Base-by-base conservation (phyloP, 1,140 invertebrate species). In the Bombus sylvicola region DNA sequence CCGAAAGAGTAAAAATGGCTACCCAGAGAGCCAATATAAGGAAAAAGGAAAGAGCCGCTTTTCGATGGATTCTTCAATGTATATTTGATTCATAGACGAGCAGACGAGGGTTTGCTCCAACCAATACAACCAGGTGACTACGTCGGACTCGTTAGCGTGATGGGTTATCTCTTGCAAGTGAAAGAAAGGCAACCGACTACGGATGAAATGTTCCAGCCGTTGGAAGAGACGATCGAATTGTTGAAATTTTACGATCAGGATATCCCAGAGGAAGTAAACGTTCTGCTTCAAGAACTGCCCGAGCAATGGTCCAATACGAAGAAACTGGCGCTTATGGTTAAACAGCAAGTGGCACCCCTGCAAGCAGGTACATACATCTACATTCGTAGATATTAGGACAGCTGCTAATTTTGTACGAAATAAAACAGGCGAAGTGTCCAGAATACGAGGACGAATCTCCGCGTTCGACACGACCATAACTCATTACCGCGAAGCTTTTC, bases 251-350 rank as follows among this genome's bases (percentile, higher is more conserved):
- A 98, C 91, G 98, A 98, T 90, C 98, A 98, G 96, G 98, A 98
- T 92, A 97, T 98, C 90, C 97, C 98, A 15, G 98, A 98, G 95
- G 97, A 98, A 96, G 97, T 98, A 3, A 98, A 98, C 93, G 97
- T 98, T 18, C 95, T 98, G 74, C 94, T 98, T 62, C 95, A 98
- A 97, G 98, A 99, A 95, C 94, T 99, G 82, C 99, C 99, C 37
- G 98, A 99, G 93, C 98, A 98, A 94, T 99, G 99, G 99, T 97
- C 97, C 79, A 98, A 98, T 87, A 98, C 98, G 4, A 99, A 99
- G 95, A 99, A 99, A 95, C 96, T 99, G 79, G 98, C 98, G 18
- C 94, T 97, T 22, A 98, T 97, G 59, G 97, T 99, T 1, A 99
- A 99, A 92, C 98, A 99, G 94, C 98, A 98, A 95, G 98, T 99